A percentile compares a stretch with the other conserved stretches of the same genome.
Conservation (phyloP, 2,113 vertebrate species). For the Aptenodytes patagonicus region DNA sequence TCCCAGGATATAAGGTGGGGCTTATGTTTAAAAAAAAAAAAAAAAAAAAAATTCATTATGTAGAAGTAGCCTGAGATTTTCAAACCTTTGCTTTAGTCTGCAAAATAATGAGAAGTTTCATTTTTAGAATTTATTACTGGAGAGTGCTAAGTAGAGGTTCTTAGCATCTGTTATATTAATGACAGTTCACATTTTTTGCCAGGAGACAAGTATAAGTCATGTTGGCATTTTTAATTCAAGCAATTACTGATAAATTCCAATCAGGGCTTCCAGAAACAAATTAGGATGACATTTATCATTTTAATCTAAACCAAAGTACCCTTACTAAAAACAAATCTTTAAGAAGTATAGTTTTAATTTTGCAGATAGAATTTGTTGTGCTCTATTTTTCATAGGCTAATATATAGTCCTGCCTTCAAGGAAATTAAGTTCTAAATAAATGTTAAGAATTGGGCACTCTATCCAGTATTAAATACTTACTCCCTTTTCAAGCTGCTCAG, state of each 20-base stretch:
- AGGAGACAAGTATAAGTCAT: not conserved
- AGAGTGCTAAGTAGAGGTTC: not conserved
- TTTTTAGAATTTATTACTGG: not conserved
- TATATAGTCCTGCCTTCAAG: not conserved
- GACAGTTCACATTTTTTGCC: not conserved
- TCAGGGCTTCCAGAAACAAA: not conserved
- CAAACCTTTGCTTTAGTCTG: not conserved
- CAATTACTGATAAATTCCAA: not conserved
- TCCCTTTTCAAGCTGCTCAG: not conserved
- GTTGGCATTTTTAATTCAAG: not conserved
- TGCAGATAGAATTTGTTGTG: not conserved
- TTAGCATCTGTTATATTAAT: not conserved
- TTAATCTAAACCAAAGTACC: not conserved
- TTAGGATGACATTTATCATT: not conserved
- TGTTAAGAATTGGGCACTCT: not conserved
- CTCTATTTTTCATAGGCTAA: not conserved
- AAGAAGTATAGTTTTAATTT: not conserved
- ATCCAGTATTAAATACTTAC: not conserved
- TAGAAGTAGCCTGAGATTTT: not conserved
- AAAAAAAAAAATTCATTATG: not conserved
- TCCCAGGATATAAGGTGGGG: not conserved
- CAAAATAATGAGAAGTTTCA: not conserved
- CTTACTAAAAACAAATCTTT: not conserved
- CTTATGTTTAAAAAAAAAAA: not conserved
- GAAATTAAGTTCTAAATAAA: not conserved